Percentiles rank a stretch among this genome's conserved stretches.
Evolutionary conservation across 1,140 invertebrate species (phyloP).

Genomic region (Dinoponera quadriceps): DNA sequence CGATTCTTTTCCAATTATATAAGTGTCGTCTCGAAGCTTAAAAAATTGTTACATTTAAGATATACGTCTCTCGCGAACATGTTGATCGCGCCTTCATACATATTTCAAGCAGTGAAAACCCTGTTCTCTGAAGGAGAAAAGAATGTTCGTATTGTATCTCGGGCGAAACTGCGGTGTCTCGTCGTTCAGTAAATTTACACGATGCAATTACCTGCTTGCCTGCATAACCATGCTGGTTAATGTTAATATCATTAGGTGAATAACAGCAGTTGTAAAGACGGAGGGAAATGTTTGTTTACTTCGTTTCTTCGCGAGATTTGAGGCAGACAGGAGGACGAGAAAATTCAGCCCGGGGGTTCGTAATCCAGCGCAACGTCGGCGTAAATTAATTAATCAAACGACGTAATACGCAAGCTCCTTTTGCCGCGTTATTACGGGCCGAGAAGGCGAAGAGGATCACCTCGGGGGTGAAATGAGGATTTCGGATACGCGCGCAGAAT

Average conservation of each 20-base stretch:
- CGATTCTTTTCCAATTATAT: not conserved
- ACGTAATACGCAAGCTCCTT: constrained; percentile 38
- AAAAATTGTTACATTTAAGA: not conserved
- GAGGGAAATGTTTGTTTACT: constrained; percentile 42
- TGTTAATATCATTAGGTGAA: constrained; percentile 38
- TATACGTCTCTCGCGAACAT: not conserved
- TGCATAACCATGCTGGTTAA: constrained; percentile 32
- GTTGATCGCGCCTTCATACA: not conserved
- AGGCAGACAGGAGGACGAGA: constrained; percentile 10
- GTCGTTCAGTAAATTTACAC: constrained; percentile 44
- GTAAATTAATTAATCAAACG: constrained; percentile 71
- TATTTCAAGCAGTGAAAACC: constrained; percentile 4
- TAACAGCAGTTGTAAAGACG: constrained; percentile 40
- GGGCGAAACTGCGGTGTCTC: not conserved
- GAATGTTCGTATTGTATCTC: not conserved
- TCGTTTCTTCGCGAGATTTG: constrained; percentile 27
- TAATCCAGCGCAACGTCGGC: constrained; percentile 50
- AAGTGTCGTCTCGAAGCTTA: not conserved
- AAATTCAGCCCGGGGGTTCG: constrained; percentile 26
- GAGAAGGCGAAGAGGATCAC: constrained; percentile 63
- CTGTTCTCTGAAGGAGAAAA: not conserved
- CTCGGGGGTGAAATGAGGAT: constrained; percentile 48
- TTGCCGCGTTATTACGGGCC: constrained; percentile 49
- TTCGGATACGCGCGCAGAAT: constrained; percentile 53
- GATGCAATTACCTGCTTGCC: constrained; percentile 49